These are phyloP conservation scores for Hermaeophaga mercurialis DNA, from an alignment of 2,888 invertebrate species.

Conservation along the genomic window DNA sequence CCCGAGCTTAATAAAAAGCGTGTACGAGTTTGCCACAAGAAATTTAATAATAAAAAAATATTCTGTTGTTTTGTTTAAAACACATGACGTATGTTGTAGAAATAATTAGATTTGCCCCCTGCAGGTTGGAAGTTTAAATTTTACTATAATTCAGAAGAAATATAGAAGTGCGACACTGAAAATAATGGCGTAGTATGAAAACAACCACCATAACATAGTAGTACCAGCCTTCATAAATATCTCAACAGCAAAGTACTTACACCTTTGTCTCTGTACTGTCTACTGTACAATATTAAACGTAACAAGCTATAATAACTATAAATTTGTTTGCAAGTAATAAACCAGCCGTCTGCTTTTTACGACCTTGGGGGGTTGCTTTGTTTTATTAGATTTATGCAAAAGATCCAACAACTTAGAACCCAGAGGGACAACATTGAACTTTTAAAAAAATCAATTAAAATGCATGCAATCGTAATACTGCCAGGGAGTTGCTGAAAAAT, in stretches of 20 bases:
- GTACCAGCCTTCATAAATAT: constrained; percentile 21
- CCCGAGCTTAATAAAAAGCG: too few species aligned
- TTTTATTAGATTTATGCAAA: constrained; percentile 20
- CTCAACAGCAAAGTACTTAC: constrained; percentile 16
- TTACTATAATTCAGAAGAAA: too few species aligned
- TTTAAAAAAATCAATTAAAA: too few species aligned
- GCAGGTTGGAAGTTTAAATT: too few species aligned
- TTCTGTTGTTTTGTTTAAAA: too few species aligned
- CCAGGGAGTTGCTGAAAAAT: too few species aligned
- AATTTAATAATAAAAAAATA: too few species aligned
- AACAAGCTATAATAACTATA: constrained; percentile 32
- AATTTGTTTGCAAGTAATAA: constrained; percentile 32
- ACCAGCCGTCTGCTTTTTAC: constrained; percentile 16
- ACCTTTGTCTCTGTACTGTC: constrained; percentile 28
- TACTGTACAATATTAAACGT: constrained; percentile 24
- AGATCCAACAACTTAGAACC: constrained; percentile 8
- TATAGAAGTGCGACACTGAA: constrained; percentile 4
- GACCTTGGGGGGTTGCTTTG: constrained; percentile 12
- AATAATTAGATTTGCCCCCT: too few species aligned
- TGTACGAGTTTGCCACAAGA: too few species aligned
- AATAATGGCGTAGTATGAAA: neutral
- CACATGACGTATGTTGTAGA: too few species aligned
- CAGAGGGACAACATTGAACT: constrained; percentile 9
- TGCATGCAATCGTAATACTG: too few species aligned
- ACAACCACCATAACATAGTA: constrained; percentile 5